Percentiles rank a stretch among this genome's conserved stretches.
These are phyloP conservation scores for Ganaspis sp. DNA, from an alignment of 1,140 invertebrate species.

Conservation along the genomic window DNA sequence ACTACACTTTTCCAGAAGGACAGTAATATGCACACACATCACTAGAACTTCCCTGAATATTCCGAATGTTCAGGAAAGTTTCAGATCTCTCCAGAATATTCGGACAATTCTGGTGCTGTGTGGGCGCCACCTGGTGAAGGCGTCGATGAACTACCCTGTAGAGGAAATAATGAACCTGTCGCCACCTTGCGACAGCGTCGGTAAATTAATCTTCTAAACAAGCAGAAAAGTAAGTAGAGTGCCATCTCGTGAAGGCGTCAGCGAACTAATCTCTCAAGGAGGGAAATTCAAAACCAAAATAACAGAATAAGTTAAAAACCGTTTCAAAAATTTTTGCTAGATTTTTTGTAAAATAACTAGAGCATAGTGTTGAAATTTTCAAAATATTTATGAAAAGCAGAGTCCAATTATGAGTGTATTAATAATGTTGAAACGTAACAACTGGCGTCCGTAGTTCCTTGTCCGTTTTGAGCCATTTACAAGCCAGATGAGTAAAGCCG, in stretches of 20 bases:
- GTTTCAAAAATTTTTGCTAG: no score
- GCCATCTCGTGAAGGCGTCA: not conserved
- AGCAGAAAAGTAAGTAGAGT: no score
- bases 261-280: not conserved
- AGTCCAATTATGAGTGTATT: not conserved
- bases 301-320: no score
- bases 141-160: not conserved
- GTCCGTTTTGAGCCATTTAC: slow-evolving; percentile 13
- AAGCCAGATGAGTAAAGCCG: slow-evolving; percentile 7
- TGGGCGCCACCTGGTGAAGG: not conserved
- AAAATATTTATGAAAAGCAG: not conserved
- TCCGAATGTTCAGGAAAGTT: no score
- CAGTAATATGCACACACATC: no score
- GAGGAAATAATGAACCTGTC: no score
- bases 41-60: no score
- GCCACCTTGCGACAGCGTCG: not conserved
- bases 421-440: slow-evolving; percentile 1
- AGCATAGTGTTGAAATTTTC: not conserved
- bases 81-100: no score
- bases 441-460: not conserved
- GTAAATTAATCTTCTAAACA: not conserved
- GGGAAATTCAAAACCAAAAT: not conserved
- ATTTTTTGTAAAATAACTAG: not conserved
- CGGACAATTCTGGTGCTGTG: no score
- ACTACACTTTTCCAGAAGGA: no score